Evolutionary conservation across 2,888 invertebrate species (phyloP), one percentile per base, ranked within the genome.

Genomic region (Hypercompe scribonia): DNA sequence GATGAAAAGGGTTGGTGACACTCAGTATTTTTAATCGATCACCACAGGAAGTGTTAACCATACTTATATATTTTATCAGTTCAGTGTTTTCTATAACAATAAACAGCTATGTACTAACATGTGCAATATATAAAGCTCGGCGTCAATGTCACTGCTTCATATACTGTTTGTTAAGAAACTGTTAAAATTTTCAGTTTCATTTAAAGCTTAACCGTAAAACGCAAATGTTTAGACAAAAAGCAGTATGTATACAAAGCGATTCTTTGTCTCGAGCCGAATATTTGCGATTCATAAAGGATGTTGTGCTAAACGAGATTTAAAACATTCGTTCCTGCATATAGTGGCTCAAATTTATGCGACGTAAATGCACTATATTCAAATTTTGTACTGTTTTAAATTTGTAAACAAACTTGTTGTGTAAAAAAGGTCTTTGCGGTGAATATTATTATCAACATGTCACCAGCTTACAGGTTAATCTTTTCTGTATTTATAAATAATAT

Each of bases 231-330:
- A 65, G 7, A 36, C 0, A 31, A 63, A 63, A 63, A 18, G 18
- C 4, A 18, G 42, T n/a, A 15, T 28, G 18, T 65, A 28, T 42
- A 18, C 28, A 39, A n/a, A n/a, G 67, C 67, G 18, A 50, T 50
- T 11, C 54, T 54, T 54, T 15, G 18, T 36, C 65, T 31, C 63
- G 18, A 31, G 11, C 42, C 72, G 4, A 13, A 21, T 3, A 73
- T 73, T 73, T 73, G 65, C 5, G 31, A 73, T 58, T 73, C 66
- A 70, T 66, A 70, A 61, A 73, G 70, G 70, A 69, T 66, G 65
- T 42, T 69, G 54, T 73, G 42, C 33, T 58, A 65, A 33, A 66
- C 39, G 69, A 66, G n/a, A n/a, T 31, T 34, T 11, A 68, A 65
- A 36, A 13, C n/a, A 58, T 15, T 42, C 10, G 5, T n/a, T 21